These are phyloP conservation scores for Aethes cnicana DNA, from an alignment of 2,888 invertebrate genomes.

Conservation along the genomic window DNA sequence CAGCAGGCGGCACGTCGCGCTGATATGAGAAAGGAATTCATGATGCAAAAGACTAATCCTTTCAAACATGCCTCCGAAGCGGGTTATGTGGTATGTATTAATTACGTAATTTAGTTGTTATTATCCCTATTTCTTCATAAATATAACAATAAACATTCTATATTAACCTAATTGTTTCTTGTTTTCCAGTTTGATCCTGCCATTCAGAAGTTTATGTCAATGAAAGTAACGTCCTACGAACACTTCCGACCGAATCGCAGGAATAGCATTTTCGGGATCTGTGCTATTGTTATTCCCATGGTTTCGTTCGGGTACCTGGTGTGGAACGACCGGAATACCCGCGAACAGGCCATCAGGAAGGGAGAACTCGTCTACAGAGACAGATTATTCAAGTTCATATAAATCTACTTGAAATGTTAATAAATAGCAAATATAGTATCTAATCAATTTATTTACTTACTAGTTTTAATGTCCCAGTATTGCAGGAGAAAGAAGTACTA, in stretches of 20 bases:
- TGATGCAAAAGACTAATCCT: slow-evolving; percentile 85
- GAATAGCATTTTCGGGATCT: slow-evolving; percentile 63
- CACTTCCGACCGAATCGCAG: slow-evolving; percentile 84
- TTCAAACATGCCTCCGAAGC: slow-evolving; percentile 81
- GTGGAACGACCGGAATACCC: slow-evolving; percentile 61
- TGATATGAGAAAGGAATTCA: slow-evolving; percentile 82
- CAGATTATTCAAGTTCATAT: slow-evolving; percentile 84
- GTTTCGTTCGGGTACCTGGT: slow-evolving; percentile 62
- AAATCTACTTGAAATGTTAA: slow-evolving; percentile 45
- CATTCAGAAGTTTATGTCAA: slow-evolving; percentile 84
- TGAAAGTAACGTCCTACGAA: slow-evolving; percentile 81
- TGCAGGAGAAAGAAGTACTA: neutral
- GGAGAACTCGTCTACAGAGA: slow-evolving; percentile 87
- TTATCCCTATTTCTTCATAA: neutral
- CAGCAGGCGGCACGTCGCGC: slow-evolving; percentile 78
- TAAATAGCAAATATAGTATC: slow-evolving; percentile 24
- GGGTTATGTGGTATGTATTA: slow-evolving; percentile 82
- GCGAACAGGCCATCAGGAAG: slow-evolving; percentile 79
- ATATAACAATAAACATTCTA: slow-evolving; percentile 3
- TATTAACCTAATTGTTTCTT: slow-evolving; percentile 19
- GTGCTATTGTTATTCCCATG: slow-evolving; percentile 73
- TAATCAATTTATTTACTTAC: slow-evolving; percentile 9
- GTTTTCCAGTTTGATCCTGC: slow-evolving; percentile 86
- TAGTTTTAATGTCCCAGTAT: slow-evolving; percentile 1
- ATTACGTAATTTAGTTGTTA: slow-evolving; percentile 38